Conservation (phyloP, 2,888 invertebrate species). For the Shargacucullia verbasci region DNA sequence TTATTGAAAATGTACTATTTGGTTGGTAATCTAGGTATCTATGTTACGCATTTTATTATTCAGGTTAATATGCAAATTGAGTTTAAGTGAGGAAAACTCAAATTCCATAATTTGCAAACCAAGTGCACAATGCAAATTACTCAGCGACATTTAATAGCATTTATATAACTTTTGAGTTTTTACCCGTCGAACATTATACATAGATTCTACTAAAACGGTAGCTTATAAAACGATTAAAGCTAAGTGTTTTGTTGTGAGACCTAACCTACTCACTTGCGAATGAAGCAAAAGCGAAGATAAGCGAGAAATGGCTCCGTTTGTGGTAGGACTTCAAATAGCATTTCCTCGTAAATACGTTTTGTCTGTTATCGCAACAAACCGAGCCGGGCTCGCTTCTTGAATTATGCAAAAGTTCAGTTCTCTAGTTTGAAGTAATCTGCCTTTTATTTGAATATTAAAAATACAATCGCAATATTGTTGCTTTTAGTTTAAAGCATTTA, state of each 20-base stretch:
- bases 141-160: too few relatives aligned
- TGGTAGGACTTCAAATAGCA: conserved; percentile 42
- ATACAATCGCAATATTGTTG: conserved; percentile 55
- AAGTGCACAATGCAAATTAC: too few relatives aligned
- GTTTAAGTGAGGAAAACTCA: too few relatives aligned
- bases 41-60: too few relatives aligned
- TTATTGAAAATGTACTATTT: too few relatives aligned
- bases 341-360: conserved; percentile 54
- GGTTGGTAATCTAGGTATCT: too few relatives aligned
- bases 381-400: conserved; percentile 46
- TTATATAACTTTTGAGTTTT: too few relatives aligned
- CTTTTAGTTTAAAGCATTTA: conserved; percentile 44
- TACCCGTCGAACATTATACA: too few relatives aligned
- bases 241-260: conserved; percentile 25
- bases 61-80: too few relatives aligned
- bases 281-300: conserved; percentile 39
- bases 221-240: conserved; percentile 16
- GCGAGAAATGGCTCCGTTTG: conserved; percentile 39
- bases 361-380: conserved; percentile 52
- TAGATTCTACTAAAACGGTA: conserved; percentile 3
- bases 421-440: conserved; percentile 51
- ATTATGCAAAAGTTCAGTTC: conserved; percentile 57
- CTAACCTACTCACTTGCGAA: conserved; percentile 28
- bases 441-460: conserved; percentile 60
- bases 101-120: too few relatives aligned